phyloP scores from a whole-genome alignment of 1,140 invertebrate species.

The Epicauta chinensis region DNA sequence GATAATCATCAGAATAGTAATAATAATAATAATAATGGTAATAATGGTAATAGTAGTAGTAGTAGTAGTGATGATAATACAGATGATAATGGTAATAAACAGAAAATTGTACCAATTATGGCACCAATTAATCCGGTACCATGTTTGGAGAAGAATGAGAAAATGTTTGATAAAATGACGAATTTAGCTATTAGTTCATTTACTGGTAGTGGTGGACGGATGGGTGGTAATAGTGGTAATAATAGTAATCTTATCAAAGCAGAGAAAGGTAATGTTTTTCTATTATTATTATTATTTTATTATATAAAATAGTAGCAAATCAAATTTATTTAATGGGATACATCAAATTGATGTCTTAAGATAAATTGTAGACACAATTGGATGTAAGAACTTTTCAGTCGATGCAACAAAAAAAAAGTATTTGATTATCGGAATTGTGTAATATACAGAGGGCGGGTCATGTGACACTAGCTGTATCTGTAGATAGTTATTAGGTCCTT shows the following conservation, averaged over 20 bases:
- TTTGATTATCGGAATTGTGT: too few relatives aligned
- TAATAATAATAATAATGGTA: slow-evolving; percentile 49
- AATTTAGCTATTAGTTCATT: slow-evolving; percentile 69
- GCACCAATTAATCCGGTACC: slow-evolving; percentile 73
- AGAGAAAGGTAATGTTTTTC: slow-evolving; percentile 21
- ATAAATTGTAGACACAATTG: not conserved
- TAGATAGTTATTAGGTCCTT: too few relatives aligned
- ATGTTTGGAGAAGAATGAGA: slow-evolving; percentile 67
- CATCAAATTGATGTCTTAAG: too few relatives aligned
- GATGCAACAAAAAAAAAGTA: slow-evolving; percentile 23
- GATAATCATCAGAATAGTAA: slow-evolving; percentile 31
- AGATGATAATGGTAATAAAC: slow-evolving; percentile 30
- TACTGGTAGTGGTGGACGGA: slow-evolving; percentile 27
- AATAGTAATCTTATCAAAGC: slow-evolving; percentile 26
- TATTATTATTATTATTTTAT: slow-evolving; percentile 10
- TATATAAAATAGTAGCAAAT: too few relatives aligned
- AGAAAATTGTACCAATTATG: slow-evolving; percentile 43
- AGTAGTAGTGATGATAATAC: slow-evolving; percentile 48
- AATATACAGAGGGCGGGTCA: too few relatives aligned
- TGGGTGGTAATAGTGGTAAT: slow-evolving; percentile 31
- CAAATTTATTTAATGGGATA: too few relatives aligned
- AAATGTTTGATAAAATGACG: slow-evolving; percentile 78
- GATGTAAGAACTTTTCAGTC: slow-evolving; percentile 28
- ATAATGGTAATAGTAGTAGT: too few relatives aligned
- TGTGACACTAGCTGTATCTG: too few relatives aligned